Base-by-base conservation (phyloP, 2,797 vertebrate genomes). In the Vipera latastei region DNA sequence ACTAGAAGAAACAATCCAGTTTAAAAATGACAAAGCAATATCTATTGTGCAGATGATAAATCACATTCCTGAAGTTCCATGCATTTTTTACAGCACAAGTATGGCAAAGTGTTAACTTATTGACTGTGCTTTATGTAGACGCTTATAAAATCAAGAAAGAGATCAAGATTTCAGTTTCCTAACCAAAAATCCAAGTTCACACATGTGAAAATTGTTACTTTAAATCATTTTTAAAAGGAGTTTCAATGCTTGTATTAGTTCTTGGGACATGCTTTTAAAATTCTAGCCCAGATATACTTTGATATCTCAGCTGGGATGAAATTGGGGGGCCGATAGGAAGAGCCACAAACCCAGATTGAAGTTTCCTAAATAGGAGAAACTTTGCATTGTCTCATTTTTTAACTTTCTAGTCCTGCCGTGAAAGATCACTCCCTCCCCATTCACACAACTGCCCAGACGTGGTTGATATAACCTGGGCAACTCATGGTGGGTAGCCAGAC, bases 11-110 rank as follows among this genome's bases (percentile, higher is more conserved):
- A 73, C 57, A 3, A 0, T 16, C 6, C 0, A 73, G 91, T 91
- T 97, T 88, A 93, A 93, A 95, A 93, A 83, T 93, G 91, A 94
- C 92, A 95, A 94, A 95, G 92, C 6, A 0, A 0, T 53, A 4
- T 0, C 88, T 91, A 89, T 91, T 0, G 0, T 78, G 60, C n/a
- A 44, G n/a, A 86, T 92, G 28, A 48, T 55, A 86, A 60, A 48
- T 86, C 55, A 57, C 89, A 92, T 93, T 95, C 92, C 92, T 73
- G 56, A 22, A 93, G 51, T 28, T 89, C 65, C 38, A 20, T 57
- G 85, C 73, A 92, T 3, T 89, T 90, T 48, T 86, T 93, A 51
- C 1, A 48, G 89, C 48, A 26, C 86, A 22, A 55, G 6, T 56
- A 2, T 0, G 32, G 12, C 53, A 38, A 90, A 32, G 25, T 59